Evolutionary conservation across 2,113 vertebrate genomes (phyloP).

Genomic region (Zosterops borbonicus): DNA sequence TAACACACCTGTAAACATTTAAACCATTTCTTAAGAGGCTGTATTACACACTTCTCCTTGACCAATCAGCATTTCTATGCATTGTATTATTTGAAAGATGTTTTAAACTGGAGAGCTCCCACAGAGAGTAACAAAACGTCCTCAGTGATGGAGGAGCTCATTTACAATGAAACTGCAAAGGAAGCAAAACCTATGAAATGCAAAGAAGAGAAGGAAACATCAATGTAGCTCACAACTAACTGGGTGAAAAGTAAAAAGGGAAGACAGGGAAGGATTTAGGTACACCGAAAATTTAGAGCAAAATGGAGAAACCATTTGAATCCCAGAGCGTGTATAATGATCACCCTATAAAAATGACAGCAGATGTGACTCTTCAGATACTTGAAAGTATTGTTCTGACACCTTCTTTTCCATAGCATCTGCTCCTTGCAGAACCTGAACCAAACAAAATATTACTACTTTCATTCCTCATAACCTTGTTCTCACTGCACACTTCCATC

Average conservation of each 20-base stretch:
- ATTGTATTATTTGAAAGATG: neutral
- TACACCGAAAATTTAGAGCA: neutral
- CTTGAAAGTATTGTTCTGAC: neutral
- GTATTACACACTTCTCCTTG: neutral
- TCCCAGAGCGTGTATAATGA: neutral
- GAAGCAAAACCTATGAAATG: neutral
- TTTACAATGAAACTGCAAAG: neutral
- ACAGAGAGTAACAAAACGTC: neutral
- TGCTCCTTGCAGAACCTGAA: neutral
- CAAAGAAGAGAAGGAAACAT: neutral
- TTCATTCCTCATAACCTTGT: neutral
- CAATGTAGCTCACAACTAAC: neutral
- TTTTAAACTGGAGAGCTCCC: neutral
- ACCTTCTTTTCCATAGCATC: neutral
- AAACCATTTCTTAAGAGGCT: neutral
- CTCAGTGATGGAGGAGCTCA: neutral
- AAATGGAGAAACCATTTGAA: neutral
- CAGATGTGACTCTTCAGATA: neutral
- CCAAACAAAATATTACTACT: neutral
- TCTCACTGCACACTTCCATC: neutral
- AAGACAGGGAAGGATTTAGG: neutral
- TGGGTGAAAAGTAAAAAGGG: neutral
- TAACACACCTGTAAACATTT: neutral
- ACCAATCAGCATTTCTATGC: neutral
- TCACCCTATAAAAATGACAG: neutral